Conservation (phyloP, 2,113 vertebrate genomes). For the Takifugu bimaculatus region DNA sequence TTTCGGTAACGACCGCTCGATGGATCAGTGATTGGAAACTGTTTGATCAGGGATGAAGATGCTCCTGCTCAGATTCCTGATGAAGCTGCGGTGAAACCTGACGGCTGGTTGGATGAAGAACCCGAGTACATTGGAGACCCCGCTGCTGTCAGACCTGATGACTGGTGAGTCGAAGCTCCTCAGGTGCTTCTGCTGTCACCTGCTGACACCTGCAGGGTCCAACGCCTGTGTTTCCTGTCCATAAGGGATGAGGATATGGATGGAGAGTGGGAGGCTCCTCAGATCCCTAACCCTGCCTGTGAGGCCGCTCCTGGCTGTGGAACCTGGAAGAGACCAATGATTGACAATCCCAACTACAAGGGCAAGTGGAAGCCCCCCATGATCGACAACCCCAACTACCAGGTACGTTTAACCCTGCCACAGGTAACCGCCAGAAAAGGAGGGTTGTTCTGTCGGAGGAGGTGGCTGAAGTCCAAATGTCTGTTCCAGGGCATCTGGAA, state of each 20-base stretch:
- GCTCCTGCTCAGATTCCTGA: conserved; percentile 91
- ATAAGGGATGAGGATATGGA: conserved; percentile 98
- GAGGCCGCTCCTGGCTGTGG: conserved; percentile 91
- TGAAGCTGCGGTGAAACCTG: conserved; percentile 89
- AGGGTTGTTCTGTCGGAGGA: background rate
- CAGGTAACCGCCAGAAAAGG: no score
- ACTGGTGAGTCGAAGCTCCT: conserved; percentile 77
- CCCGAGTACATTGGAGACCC: conserved; percentile 91
- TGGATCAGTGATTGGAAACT: no score
- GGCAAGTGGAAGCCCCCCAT: conserved; percentile 98
- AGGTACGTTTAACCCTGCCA: conserved; percentile 70
- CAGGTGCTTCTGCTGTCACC: background rate
- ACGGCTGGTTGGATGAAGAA: conserved; percentile 95
- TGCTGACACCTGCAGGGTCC: background rate
- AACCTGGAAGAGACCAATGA: conserved; percentile 86
- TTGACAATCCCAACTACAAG: conserved; percentile 95
- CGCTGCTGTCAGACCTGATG: conserved; percentile 91
- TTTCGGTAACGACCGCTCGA: no score
- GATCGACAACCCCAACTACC: conserved; percentile 98
- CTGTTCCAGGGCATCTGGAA: conserved; percentile 90
- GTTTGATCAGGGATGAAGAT: conserved; percentile 88
- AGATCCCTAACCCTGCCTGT: conserved; percentile 91
- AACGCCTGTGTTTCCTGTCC: background rate
- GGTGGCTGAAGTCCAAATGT: background rate
- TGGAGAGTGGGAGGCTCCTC: conserved; percentile 97